Conservation (phyloP, 2,888 invertebrate species). For the Agrotis clavis region DNA sequence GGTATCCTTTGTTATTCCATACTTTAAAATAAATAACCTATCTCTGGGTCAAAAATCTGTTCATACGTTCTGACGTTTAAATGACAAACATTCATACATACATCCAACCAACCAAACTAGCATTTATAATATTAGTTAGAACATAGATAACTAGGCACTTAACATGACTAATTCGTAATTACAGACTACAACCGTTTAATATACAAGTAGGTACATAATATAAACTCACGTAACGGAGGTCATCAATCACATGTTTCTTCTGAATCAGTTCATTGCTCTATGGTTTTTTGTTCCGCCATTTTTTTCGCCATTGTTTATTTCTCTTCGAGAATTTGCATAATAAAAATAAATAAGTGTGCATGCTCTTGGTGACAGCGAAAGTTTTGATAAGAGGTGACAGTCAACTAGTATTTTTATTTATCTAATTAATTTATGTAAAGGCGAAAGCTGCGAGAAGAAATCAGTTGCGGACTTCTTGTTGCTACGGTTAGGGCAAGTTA, state of each 20-base stretch:
- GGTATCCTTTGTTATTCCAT: too few relatives aligned
- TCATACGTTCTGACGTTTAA: too few relatives aligned
- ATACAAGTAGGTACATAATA: constrained; percentile 7
- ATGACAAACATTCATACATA: too few relatives aligned
- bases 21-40: too few relatives aligned
- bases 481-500: background rate
- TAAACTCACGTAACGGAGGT: constrained; percentile 37
- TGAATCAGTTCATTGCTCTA: constrained; percentile 57
- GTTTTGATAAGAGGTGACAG: constrained; percentile 43
- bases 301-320: constrained; percentile 45
- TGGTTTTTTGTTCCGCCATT: constrained; percentile 32
- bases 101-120: too few relatives aligned
- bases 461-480: constrained; percentile 16
- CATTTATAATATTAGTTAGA: too few relatives aligned
- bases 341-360: constrained; percentile 42
- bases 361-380: constrained; percentile 61
- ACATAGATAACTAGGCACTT: constrained; percentile 23
- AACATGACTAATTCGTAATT: constrained; percentile 47
- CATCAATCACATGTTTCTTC: constrained; percentile 45
- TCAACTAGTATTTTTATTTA: constrained; percentile 1
- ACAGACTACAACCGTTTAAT: constrained; percentile 35
- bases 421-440: constrained; percentile 18
- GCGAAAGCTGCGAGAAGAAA: constrained; percentile 40
- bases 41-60: too few relatives aligned
- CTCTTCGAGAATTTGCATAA: constrained; percentile 32